Evolutionary conservation across 2,888 invertebrate genomes (phyloP), one percentile per base, ranked within the genome.

Genomic region (Leptopilina syphax): DNA sequence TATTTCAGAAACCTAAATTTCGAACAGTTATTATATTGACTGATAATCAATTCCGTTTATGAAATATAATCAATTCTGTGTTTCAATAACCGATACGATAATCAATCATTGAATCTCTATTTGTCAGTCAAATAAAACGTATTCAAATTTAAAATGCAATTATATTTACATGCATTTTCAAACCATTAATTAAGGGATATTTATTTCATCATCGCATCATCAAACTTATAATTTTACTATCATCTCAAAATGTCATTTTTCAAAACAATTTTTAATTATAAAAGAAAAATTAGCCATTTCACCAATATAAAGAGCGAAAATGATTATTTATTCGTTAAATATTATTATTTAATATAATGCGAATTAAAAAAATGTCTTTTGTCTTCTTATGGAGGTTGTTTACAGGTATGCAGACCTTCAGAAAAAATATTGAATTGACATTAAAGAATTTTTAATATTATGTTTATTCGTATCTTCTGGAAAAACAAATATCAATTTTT

Each of bases 111-210:
- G 24, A 24, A 63, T 24, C 24, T 24, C 63, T 3, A 24, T 63
- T 63, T 63, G 63, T 24, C 63, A 63, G 24, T 63, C 24, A 24
- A 63, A 24, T 63, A 63, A 63, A 63, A 63, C 1, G 63, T 63
- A 63, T 63, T 63, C 63, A 63, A 63, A 63, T 63, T 63, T 63
- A 63, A 63, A 63, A 63, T 24, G 63, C 63, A 63, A 63, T 63
- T 63, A 63, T 63, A 63, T 63, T 63, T 63, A 63, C 63, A 24
- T 24, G 63, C 24, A 63, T 63, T 63, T 63, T 63, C 63, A 24
- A 63, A 18, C 63, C 63, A 63, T 63, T 9, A 60, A 60, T 60
- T 60, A 63, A 63, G 24, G 24, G 24, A 1, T 34, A 63, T 63
- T 24, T 24, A 24, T 63, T 63, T 24, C 63, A 63, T 24, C 50